phyloP scores from a whole-genome alignment of 2,888 invertebrate genomes.

The Nyleta sp. region DNA sequence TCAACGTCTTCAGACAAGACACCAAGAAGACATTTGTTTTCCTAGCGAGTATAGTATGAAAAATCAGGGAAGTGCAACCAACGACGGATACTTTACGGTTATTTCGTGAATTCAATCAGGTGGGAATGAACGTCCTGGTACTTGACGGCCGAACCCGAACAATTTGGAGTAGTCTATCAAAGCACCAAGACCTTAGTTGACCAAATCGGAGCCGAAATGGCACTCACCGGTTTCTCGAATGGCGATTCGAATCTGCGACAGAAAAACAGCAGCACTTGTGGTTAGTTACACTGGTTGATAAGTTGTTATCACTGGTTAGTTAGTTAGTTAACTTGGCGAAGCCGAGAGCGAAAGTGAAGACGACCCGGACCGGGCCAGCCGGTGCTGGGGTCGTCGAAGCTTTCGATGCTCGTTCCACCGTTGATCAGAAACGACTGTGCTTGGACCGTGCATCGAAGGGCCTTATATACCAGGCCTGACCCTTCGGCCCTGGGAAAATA shows the following conservation, averaged over 20 bases:
- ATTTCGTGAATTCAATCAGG: slow-evolving; percentile 4
- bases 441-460: slow-evolving; percentile 38
- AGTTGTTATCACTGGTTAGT: slow-evolving; percentile 16
- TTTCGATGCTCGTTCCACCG: slow-evolving; percentile 69
- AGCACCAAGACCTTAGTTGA: slow-evolving; percentile 77
- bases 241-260: slow-evolving; percentile 73
- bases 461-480: slow-evolving; percentile 72
- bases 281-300: slow-evolving; percentile 65
- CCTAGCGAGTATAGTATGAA: slow-evolving; percentile 24
- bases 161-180: slow-evolving; percentile 81
- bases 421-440: slow-evolving; percentile 74
- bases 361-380: slow-evolving; percentile 71
- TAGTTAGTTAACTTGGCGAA: slow-evolving; percentile 4
- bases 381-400: slow-evolving; percentile 64
- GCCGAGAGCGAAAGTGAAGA: slow-evolving; percentile 33
- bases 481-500: slow-evolving; percentile 77
- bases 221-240: slow-evolving; percentile 73
- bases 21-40: too few species aligned
- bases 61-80: slow-evolving; percentile 6
- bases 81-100: neutral
- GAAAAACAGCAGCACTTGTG: slow-evolving; percentile 72
- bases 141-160: slow-evolving; percentile 42
- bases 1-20: too few species aligned
- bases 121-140: slow-evolving; percentile 60
- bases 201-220: slow-evolving; percentile 74